Percentiles rank a stretch among this genome's conserved stretches.
phyloP scores from a whole-genome alignment of 2,888 invertebrate species.

The Himalopsyche kuldschensis region DNA sequence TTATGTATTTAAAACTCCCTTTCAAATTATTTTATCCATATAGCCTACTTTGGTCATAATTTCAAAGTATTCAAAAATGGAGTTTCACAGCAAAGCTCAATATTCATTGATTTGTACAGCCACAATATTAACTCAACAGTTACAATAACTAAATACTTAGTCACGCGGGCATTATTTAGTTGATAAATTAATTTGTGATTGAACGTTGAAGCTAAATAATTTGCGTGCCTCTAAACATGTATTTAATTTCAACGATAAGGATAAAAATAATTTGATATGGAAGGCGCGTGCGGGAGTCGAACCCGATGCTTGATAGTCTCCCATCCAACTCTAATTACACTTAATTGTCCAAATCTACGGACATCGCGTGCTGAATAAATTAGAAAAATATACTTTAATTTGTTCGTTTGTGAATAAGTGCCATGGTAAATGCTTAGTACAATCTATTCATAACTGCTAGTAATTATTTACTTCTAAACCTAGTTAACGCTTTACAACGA shows the following conservation, averaged over 20 bases:
- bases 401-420: not conserved
- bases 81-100: too few species aligned
- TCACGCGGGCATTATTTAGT: not conserved
- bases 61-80: too few species aligned
- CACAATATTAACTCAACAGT: too few species aligned
- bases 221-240: not conserved
- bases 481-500: too few species aligned
- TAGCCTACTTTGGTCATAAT: too few species aligned
- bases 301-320: not conserved
- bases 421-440: not conserved
- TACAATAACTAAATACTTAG: too few species aligned
- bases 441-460: not conserved
- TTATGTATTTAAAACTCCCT: not conserved
- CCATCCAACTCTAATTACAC: constrained; percentile 8
- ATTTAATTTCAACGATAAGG: not conserved
- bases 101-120: too few species aligned
- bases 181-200: not conserved
- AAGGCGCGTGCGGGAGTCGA: not conserved
- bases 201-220: not conserved
- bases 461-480: too few species aligned
- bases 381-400: constrained; percentile 5
- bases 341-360: constrained; percentile 13
- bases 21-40: too few species aligned
- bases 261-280: not conserved
- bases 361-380: constrained; percentile 16